phyloP scores from a whole-genome alignment of 2,888 invertebrate species.

The Agriopis leucophaearia region DNA sequence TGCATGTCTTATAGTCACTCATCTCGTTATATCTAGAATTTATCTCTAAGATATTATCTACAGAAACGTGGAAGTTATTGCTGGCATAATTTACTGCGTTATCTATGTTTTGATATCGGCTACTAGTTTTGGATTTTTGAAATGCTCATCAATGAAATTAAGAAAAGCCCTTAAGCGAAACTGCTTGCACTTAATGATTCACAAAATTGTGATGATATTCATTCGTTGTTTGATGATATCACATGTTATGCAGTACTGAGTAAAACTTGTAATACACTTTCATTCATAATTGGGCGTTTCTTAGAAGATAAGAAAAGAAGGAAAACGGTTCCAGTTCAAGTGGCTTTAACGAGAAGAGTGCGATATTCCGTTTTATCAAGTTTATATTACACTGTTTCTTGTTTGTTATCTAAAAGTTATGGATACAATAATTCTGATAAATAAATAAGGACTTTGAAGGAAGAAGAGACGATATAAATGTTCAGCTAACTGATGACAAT shows the following conservation, averaged over 20 bases:
- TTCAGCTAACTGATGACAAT: too few species aligned
- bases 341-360: slow-evolving; percentile 2
- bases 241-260: slow-evolving; percentile 41
- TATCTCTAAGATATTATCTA: slow-evolving; percentile 9
- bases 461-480: too few species aligned
- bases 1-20: neutral
- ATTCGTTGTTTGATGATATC: slow-evolving; percentile 28
- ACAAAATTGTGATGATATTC: slow-evolving; percentile 23
- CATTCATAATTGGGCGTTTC: slow-evolving; percentile 49
- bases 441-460: too few species aligned
- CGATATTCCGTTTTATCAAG: neutral
- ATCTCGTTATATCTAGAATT: slow-evolving; percentile 1
- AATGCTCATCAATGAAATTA: slow-evolving; percentile 6
- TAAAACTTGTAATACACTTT: slow-evolving; percentile 47
- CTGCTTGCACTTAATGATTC: slow-evolving; percentile 25
- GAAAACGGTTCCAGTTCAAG: slow-evolving; percentile 27
- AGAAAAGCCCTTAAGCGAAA: slow-evolving; percentile 11
- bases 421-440: too few species aligned
- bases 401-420: neutral
- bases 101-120: slow-evolving; percentile 15
- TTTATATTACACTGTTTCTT: neutral
- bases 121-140: slow-evolving; percentile 13
- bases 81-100: slow-evolving; percentile 9
- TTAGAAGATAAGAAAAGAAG: slow-evolving; percentile 44
- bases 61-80: neutral